Conservation (phyloP, 2,888 invertebrate genomes). For the Allolobophora icterica region DNA sequence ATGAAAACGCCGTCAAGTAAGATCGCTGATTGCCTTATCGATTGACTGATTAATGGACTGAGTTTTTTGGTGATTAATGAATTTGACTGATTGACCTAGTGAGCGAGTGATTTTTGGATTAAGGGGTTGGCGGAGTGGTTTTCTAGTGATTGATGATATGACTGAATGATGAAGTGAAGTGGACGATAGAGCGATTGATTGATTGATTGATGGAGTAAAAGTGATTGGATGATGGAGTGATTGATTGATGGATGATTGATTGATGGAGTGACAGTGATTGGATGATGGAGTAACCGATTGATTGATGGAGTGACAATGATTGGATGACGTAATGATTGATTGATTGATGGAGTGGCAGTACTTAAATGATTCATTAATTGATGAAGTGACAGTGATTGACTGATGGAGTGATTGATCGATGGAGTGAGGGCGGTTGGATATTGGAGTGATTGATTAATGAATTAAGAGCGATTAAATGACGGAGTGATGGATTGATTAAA, state of each 20-base stretch:
- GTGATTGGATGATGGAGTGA: not conserved
- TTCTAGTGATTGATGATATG: not conserved
- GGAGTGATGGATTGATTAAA: too few species aligned
- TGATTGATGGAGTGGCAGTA: too few species aligned
- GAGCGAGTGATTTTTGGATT: not conserved
- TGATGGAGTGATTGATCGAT: not conserved
- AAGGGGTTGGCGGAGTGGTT: not conserved
- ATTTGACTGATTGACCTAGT: not conserved
- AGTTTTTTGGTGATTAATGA: not conserved
- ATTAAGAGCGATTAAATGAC: too few species aligned
- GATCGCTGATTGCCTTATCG: too few species aligned
- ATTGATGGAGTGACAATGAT: too few species aligned
- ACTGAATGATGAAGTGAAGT: not conserved
- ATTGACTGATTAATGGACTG: not conserved
- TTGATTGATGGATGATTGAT: too few species aligned
- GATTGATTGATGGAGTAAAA: not conserved
- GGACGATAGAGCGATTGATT: too few species aligned
- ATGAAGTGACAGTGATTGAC: not conserved
- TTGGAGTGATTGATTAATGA: not conserved
- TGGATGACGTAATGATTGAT: too few species aligned
- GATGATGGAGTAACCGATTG: too few species aligned
- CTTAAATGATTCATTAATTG: not conserved
- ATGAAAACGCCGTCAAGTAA: conserved; percentile 52
- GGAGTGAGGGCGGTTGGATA: too few species aligned
- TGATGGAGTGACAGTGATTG: too few species aligned